Percentiles rank a stretch among this genome's conserved stretches.
Evolutionary conservation across 2,888 invertebrate genomes (phyloP).

Genomic region (Sabatieria punctata): DNA sequence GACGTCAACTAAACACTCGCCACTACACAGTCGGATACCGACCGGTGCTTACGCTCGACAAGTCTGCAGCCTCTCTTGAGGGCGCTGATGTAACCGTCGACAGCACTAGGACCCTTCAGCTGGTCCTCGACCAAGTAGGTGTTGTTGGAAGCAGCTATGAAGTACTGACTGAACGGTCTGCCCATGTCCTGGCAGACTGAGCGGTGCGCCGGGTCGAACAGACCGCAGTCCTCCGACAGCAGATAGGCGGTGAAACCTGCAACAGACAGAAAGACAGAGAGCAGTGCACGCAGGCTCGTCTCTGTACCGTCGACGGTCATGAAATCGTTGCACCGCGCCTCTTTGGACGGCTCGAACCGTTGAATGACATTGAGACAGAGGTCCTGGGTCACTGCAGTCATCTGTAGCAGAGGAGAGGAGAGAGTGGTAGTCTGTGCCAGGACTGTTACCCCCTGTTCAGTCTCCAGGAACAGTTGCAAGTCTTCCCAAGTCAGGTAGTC

Average conservation of each 20-base stretch:
- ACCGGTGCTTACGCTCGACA: conserved; percentile 37
- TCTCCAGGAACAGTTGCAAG: conserved; percentile 43
- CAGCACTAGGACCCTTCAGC: conserved; percentile 39
- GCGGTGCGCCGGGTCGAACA: conserved; percentile 39
- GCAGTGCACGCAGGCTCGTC: neutral
- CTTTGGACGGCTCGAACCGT: conserved; percentile 41
- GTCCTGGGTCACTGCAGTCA: conserved; percentile 39
- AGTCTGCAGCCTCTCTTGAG: conserved; percentile 40
- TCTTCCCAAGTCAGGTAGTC: conserved; percentile 43
- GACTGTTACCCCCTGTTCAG: conserved; percentile 42
- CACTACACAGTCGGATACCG: neutral
- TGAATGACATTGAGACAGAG: conserved; percentile 41
- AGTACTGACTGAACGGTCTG: conserved; percentile 41
- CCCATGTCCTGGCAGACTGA: conserved; percentile 41
- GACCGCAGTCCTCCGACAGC: conserved; percentile 38
- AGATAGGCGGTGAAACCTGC: conserved; percentile 35
- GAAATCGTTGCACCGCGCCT: conserved; percentile 38
- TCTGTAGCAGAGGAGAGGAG: conserved; percentile 29
- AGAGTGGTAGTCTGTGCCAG: neutral
- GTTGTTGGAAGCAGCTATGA: conserved; percentile 40
- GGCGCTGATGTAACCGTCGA: conserved; percentile 40
- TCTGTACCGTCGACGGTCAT: conserved; percentile 42
- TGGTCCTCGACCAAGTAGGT: conserved; percentile 42
- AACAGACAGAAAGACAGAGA: neutral
- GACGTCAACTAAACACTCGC: neutral